Base-by-base conservation (phyloP, 2,888 invertebrate genomes). In the Himalopsyche kuldschensis region DNA sequence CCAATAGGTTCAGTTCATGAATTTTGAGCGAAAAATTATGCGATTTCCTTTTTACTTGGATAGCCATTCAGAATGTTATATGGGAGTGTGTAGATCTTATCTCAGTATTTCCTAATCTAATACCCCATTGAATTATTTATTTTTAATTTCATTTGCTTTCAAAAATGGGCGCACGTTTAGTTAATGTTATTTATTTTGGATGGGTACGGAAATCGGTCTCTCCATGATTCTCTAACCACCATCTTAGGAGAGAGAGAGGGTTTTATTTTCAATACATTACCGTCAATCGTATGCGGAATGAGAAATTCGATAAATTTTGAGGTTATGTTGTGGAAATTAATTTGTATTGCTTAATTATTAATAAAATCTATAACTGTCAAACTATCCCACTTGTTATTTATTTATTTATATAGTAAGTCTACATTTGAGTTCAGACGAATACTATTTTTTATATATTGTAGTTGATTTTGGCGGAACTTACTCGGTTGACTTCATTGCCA, bases 21-120 rank as follows among this genome's bases (percentile, higher is more conserved):
- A 78, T 82, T 82, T 82, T 78, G 69, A 82, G 82, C 78, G 82
- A 78, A 82, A 82, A 82, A 82, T 82, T 82, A 82, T 82, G 46
- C 82, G 69, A 27, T 69, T 69, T 69, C 69, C 41, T 69, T 27
- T 69, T 69, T 27, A 27, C 69, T 69, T 15, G 69, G 15, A 27
- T 69, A 30, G 69, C 69, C 20, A 69, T 69, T 69, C 69, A 27
- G 69, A 69, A 69, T 69, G 69, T 24, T 69, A 27, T 69, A 69
- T 69, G 69, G 69, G 69, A 69, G 30, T 27, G 69, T 27, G 69
- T 30, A 24, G 69, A 69, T 69, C 30, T 69, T 69, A 69, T 69
- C 69, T 69, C 69, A 27, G 27, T 15, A 69, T 27, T 69, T 27
- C 27, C 69, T 69, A 69, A 69, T 69, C 69, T 69, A 30, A 69